These are phyloP conservation scores for Dendrophyllia cribrosa DNA, from an alignment of 64 coral and sea anemone species.

Conservation along the genomic window DNA sequence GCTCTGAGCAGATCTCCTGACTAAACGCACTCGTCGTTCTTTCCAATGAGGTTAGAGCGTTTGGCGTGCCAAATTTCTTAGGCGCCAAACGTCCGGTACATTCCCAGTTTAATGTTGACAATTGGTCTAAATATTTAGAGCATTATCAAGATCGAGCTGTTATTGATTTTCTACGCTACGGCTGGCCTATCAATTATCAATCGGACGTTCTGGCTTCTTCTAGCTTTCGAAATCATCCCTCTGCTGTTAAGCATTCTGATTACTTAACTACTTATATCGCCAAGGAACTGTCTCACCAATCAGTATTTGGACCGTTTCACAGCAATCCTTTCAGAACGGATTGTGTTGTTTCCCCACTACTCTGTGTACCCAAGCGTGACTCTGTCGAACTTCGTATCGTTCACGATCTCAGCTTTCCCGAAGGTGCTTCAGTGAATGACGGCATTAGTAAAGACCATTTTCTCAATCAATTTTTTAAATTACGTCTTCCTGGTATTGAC, in stretches of 20 bases:
- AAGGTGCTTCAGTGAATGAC: conserved; percentile 42
- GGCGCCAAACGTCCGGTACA: not conserved
- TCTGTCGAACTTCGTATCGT: conserved; percentile 43
- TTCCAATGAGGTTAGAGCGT: not conserved
- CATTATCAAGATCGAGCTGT: conserved; percentile 33
- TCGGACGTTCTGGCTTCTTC: conserved; percentile 6
- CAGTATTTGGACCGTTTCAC: conserved; percentile 45
- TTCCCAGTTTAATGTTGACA: not conserved
- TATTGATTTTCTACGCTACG: conserved; percentile 35
- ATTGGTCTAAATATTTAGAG: conserved; percentile 20
- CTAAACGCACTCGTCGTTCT: not conserved
- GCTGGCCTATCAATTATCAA: conserved; percentile 67
- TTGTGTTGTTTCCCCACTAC: conserved; percentile 49
- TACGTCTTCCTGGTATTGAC: conserved; percentile 51
- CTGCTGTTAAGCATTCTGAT: conserved; percentile 9
- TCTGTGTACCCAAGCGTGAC: conserved; percentile 57
- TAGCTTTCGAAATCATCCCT: conserved; percentile 41
- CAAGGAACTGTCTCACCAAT: conserved; percentile 26
- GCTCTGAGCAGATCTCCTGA: not conserved
- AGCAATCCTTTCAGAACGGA: conserved; percentile 40
- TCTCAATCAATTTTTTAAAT: conserved; percentile 52
- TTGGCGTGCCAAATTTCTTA: conserved; percentile 4
- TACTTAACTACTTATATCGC: conserved; percentile 19
- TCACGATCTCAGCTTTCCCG: conserved; percentile 48
- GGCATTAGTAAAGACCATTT: conserved; percentile 41